These are phyloP conservation scores for Nomada lathburiana DNA, from an alignment of 2,888 invertebrate genomes.

Conservation along the genomic window DNA sequence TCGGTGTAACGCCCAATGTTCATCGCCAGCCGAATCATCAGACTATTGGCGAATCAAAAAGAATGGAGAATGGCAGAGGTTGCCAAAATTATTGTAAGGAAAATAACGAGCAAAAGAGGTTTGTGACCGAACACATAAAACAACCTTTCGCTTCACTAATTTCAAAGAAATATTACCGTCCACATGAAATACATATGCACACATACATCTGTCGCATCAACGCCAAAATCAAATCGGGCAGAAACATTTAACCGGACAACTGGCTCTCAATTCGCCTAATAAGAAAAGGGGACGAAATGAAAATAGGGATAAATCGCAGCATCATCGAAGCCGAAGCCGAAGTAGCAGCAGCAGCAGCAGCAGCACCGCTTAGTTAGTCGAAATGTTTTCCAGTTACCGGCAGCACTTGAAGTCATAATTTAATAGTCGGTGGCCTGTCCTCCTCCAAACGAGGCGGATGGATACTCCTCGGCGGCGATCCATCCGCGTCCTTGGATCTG, in stretches of 20 bases:
- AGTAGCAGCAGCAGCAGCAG: not conserved
- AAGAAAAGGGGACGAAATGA: no score
- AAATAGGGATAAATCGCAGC: not conserved
- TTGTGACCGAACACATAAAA: not conserved
- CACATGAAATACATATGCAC: no score
- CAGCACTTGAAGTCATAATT: slow-evolving; percentile 59
- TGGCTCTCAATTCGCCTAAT: no score
- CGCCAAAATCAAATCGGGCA: no score
- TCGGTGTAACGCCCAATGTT: slow-evolving; percentile 57
- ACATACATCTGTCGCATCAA: no score
- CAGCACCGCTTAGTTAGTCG: slow-evolving; percentile 17
- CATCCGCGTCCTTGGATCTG: slow-evolving; percentile 70
- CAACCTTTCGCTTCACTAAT: no score
- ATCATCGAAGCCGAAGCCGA: not conserved
- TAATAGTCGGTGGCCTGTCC: slow-evolving; percentile 45
- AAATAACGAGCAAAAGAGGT: not conserved
- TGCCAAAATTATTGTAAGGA: not conserved
- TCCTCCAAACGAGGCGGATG: slow-evolving; percentile 57
- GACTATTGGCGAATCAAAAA: slow-evolving; percentile 58
- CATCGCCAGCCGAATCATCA: slow-evolving; percentile 42
- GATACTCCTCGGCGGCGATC: slow-evolving; percentile 48
- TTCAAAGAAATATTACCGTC: no score
- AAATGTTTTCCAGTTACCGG: slow-evolving; percentile 47
- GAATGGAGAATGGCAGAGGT: slow-evolving; percentile 21
- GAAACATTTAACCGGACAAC: no score